phyloP scores from a whole-genome alignment of 1,140 invertebrate genomes.

The Grapholita molesta region DNA sequence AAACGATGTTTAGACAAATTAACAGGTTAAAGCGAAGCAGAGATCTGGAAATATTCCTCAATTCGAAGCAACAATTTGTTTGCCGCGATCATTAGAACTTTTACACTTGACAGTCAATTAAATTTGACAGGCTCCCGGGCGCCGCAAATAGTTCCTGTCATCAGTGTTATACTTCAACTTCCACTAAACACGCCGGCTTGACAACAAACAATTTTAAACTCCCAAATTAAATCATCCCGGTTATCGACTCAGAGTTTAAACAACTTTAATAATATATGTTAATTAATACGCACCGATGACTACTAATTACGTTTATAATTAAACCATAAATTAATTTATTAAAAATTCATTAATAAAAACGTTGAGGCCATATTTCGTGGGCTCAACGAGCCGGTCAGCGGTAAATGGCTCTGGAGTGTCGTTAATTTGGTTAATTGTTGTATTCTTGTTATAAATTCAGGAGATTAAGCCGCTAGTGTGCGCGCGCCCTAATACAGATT shows the following conservation, averaged over 20 bases:
- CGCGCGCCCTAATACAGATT: constrained; percentile 8
- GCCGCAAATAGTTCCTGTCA: constrained; percentile 12
- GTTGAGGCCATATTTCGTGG: constrained; percentile 34
- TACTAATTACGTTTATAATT: constrained; percentile 54
- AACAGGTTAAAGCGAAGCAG: not conserved
- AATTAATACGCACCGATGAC: constrained; percentile 43
- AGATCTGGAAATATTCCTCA: not conserved
- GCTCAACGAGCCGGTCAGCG: constrained; percentile 29
- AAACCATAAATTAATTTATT: constrained; percentile 63
- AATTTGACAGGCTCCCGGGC: constrained; percentile 4
- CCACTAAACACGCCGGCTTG: not conserved
- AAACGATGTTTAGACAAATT: not conserved
- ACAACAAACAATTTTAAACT: constrained; percentile 4
- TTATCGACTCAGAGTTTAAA: not conserved
- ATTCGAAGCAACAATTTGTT: not conserved
- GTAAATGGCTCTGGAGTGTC: constrained; percentile 41
- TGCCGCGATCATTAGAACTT: constrained; percentile 9
- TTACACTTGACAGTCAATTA: constrained; percentile 11
- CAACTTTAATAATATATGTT: constrained; percentile 26
- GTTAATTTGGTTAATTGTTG: constrained; percentile 58
- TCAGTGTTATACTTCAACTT: constrained; percentile 28
- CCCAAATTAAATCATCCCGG: not conserved
- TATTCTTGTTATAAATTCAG: constrained; percentile 54
- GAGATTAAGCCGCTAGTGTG: constrained; percentile 38
- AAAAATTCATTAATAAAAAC: constrained; percentile 59